Conservation (phyloP, 1,140 invertebrate species). For the Drosophila melanogaster region Release_6_plus_ISO1_MT NT_033777.3:24546001-24546500, state of each 20-base stretch:
- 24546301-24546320: constrained; percentile 7
- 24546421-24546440: constrained; percentile 51
- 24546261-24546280: constrained; percentile 48
- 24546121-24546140: constrained; percentile 32
- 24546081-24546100: constrained; percentile 12
- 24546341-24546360: constrained; percentile 47
- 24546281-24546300: constrained; percentile 28
- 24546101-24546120: constrained; percentile 35
- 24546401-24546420: constrained; percentile 46
- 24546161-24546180: constrained; percentile 59
- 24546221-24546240: constrained; percentile 18
- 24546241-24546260: constrained; percentile 68
- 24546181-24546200: constrained; percentile 20
- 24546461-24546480: constrained; percentile 59
- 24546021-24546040: background rate
- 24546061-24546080: constrained; percentile 24
- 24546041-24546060: constrained; percentile 12
- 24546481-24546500: constrained; percentile 62
- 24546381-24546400: constrained; percentile 26
- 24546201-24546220: constrained; percentile 30
- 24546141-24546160: constrained; percentile 54
- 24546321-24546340: constrained; percentile 60
- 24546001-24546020: constrained; percentile 14
- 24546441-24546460: constrained; percentile 20
- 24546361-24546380: constrained; percentile 1